A percentile compares a stretch with the other conserved stretches of the same genome.
phyloP scores from a whole-genome alignment of 2,113 vertebrate genomes.

The Aramus guarauna region DNA sequence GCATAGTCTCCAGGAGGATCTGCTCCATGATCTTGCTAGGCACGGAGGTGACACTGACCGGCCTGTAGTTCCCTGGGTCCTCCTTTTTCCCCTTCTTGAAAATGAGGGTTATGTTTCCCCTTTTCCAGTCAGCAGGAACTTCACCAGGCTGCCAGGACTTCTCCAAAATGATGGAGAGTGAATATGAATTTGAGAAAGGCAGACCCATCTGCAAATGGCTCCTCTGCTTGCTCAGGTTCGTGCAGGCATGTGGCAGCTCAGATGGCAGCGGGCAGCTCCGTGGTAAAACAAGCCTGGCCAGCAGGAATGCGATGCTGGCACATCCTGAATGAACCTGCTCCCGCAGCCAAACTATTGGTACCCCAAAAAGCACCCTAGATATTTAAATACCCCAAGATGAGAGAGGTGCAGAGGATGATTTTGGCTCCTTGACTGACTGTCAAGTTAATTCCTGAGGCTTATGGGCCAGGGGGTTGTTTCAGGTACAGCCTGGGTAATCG shows the following conservation, averaged over 20 bases:
- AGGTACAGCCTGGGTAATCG: not conserved
- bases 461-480: not conserved
- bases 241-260: accelerated
- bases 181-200: not conserved
- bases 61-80: no score
- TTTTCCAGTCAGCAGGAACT: no score
- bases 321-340: not conserved
- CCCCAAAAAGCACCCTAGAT: not conserved
- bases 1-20: no score
- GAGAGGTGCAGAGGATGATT: not conserved
- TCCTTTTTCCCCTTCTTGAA: no score
- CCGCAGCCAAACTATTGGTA: not conserved
- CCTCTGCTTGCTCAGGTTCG: not conserved
- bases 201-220: not conserved
- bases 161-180: no score
- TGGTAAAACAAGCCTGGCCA: not conserved
- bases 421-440: not conserved
- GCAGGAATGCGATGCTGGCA: not conserved
- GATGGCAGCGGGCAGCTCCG: not conserved
- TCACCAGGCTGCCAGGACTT: no score
- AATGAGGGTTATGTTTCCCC: no score
- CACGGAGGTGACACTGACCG: no score
- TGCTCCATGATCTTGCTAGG: no score
- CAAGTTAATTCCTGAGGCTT: not conserved
- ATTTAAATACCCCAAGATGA: not conserved